Evolutionary conservation across 2,888 invertebrate genomes (phyloP), one percentile per base, ranked within the genome.

Genomic region (Raillietiella orientalis): DNA sequence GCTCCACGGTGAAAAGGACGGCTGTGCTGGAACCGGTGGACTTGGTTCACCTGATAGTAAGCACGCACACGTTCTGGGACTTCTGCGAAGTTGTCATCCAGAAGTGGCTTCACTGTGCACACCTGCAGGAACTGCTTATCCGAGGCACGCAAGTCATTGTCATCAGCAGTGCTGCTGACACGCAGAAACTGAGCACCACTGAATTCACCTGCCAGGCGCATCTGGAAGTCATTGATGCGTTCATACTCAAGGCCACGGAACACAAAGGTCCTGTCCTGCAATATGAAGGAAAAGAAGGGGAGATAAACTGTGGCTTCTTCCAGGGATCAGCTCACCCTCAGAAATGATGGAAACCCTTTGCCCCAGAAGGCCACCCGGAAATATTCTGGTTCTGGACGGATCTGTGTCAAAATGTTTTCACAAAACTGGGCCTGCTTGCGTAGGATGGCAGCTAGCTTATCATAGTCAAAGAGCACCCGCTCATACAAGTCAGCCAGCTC

Each of bases 171-270:
- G 23, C 72, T 70, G 42, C 82, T 77, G 35, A 82, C 72, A 53
- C 67, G 75, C 35, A 87, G 55, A 36, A 84, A 66, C 47, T 82
- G 75, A n/a, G 79, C 79, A 22, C 70, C 63, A 4, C 87, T 82
- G 50, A 84, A 90, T 47, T 87, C 79, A 0, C 72, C 71, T 47
- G 82, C 79, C 31, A 90, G 50, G 15, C 87, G 58, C 44, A 79
- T 75, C 1, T 77, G 82, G 44, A 90, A 90, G 29, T 82, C 77
- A 29, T 72, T 72, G 36, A 90, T 71, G 33, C 82, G 57, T 49
- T 90, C 90, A 47, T 82, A 90, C 43, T 87, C 87, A 39, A 75
- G 55, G 0, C 90, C 90, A 34, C 90, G 66, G 48, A 87, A 90
- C 4, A 90, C 70, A 45, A 87, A 87, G 39, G 74, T 67, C 42